Evolutionary conservation across 2,797 vertebrate genomes (phyloP).

Genomic region (Euphonia xanthogaster): DNA sequence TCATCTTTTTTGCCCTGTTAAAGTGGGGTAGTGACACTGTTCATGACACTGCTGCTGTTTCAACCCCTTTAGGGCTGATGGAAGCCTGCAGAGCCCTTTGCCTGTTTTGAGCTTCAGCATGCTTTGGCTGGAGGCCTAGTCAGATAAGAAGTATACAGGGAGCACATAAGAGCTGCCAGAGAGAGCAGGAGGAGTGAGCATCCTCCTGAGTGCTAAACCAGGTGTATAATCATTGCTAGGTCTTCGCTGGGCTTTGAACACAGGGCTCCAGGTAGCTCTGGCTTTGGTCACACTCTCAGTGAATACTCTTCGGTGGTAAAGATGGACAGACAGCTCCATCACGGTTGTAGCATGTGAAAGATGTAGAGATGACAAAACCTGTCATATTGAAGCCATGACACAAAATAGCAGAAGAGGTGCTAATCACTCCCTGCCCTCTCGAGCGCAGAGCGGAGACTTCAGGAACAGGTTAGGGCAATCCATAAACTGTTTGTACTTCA

Average conservation of each 20-base stretch:
- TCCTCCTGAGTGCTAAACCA: background rate
- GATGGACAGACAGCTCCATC: background rate
- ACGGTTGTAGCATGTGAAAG: background rate
- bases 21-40: background rate
- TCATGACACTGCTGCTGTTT: background rate
- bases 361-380: background rate
- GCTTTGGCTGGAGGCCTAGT: background rate
- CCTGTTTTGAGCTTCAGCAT: background rate
- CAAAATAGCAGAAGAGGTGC: background rate
- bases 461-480: background rate
- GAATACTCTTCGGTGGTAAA: background rate
- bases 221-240: background rate
- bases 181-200: background rate
- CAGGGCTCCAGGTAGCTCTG: background rate
- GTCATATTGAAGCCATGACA: background rate
- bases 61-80: background rate
- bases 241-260: background rate
- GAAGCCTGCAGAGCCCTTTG: background rate
- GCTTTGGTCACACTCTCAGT: background rate
- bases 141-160: no score
- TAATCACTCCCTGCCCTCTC: background rate
- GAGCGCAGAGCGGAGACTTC: background rate
- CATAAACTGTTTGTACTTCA: background rate
- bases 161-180: background rate
- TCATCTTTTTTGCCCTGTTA: background rate